Percentiles rank a stretch among this genome's conserved stretches.
These are phyloP conservation scores for Anoplophora glabripennis DNA, from an alignment of 1,140 invertebrate genomes.

Conservation along the genomic window DNA sequence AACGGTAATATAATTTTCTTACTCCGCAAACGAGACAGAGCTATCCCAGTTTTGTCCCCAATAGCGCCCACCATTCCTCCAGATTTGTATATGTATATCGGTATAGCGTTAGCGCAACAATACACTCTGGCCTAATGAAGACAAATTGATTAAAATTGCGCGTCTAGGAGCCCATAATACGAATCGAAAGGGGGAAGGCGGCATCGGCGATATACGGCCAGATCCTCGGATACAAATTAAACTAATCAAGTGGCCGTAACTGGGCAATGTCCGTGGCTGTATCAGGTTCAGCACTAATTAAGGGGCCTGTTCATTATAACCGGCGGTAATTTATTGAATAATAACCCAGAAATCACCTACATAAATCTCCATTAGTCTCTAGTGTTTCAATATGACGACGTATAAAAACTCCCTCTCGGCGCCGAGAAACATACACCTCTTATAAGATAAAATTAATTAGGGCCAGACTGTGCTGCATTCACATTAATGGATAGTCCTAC, in stretches of 20 bases:
- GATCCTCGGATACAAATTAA: slow-evolving; percentile 45
- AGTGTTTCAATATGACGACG: slow-evolving; percentile 35
- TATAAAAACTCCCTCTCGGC: slow-evolving; percentile 28
- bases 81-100: too few relatives aligned
- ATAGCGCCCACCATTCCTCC: too few relatives aligned
- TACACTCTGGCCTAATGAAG: slow-evolving; percentile 6
- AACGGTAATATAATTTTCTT: too few relatives aligned
- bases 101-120: background rate
- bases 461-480: background rate
- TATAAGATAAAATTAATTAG: slow-evolving; percentile 37
- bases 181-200: slow-evolving; percentile 1
- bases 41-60: too few relatives aligned
- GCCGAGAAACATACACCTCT: slow-evolving; percentile 35
- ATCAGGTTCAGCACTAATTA: slow-evolving; percentile 47
- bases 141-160: slow-evolving; percentile 9
- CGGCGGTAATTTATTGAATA: slow-evolving; percentile 47
- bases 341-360: slow-evolving; percentile 47
- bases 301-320: slow-evolving; percentile 43
- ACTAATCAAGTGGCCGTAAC: slow-evolving; percentile 46
- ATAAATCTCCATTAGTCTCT: slow-evolving; percentile 45
- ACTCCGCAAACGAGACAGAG: too few relatives aligned
- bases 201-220: slow-evolving; percentile 12
- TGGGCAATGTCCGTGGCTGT: slow-evolving; percentile 40
- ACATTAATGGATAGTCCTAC: slow-evolving; percentile 2
- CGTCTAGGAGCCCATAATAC: background rate